Percentiles rank a stretch among this genome's conserved stretches.
Evolutionary conservation across 2,113 vertebrate genomes (phyloP).

Genomic region (Podilymbus podiceps): DNA sequence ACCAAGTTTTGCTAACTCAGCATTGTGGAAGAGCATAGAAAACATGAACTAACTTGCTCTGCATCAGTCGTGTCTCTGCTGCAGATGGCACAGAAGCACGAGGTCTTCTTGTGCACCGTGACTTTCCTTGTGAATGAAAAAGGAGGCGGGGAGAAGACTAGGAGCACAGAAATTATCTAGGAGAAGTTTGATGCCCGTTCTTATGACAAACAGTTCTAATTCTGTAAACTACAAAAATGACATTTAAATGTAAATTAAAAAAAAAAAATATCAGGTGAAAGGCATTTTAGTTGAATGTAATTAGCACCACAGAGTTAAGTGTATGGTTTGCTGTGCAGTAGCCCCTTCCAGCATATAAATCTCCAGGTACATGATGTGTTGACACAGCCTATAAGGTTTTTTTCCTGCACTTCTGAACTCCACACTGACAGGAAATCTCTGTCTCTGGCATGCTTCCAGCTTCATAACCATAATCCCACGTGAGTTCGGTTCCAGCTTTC

Average conservation of each 20-base stretch:
- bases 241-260: background rate
- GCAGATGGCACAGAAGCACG: background rate
- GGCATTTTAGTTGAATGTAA: background rate
- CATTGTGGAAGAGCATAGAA: background rate
- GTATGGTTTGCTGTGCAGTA: accelerated
- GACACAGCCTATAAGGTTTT: conserved; percentile 61
- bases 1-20: background rate
- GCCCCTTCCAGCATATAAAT: background rate
- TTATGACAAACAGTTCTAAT: background rate
- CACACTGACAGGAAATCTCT: conserved; percentile 83
- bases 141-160: background rate
- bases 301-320: background rate
- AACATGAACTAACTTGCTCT: background rate
- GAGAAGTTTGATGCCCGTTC: background rate
- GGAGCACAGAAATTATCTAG: background rate
- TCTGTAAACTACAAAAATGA: background rate
- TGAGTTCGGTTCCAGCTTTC: conserved; percentile 89
- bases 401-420: conserved; percentile 77
- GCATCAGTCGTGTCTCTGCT: background rate
- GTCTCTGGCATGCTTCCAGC: conserved; percentile 69
- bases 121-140: background rate
- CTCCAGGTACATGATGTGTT: background rate
- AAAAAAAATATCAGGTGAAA: background rate
- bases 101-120: background rate
- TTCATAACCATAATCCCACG: conserved; percentile 86